These are phyloP conservation scores for Chromoteleia sp. DNA, from an alignment of 2,888 invertebrate genomes.

Conservation along the genomic window DNA sequence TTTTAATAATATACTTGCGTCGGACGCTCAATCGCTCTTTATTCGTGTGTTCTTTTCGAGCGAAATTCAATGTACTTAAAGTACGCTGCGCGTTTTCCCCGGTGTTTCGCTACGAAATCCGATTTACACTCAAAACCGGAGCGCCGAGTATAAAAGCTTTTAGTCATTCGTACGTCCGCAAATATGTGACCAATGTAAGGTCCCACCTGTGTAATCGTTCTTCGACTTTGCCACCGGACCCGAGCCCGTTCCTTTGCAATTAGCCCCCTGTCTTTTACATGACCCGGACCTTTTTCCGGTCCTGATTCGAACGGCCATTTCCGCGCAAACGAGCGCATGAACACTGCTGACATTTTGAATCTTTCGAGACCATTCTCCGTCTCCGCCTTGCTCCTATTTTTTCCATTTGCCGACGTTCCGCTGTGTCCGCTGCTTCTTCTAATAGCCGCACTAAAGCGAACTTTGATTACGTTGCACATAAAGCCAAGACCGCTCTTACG, in stretches of 20 bases:
- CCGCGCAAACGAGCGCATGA: slow-evolving; percentile 68
- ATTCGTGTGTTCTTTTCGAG: neutral
- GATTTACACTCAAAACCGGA: slow-evolving; percentile 79
- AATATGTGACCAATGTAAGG: slow-evolving; percentile 80
- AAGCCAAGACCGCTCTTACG: slow-evolving; percentile 40
- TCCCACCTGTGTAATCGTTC: slow-evolving; percentile 77
- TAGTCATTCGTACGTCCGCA: slow-evolving; percentile 78
- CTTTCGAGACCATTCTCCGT: slow-evolving; percentile 46
- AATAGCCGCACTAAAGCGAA: slow-evolving; percentile 57
- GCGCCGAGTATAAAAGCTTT: slow-evolving; percentile 78
- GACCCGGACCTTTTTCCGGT: slow-evolving; percentile 37
- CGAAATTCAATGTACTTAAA: slow-evolving; percentile 12
- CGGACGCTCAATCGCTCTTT: neutral
- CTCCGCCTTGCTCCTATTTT: slow-evolving; percentile 31
- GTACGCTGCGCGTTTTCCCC: slow-evolving; percentile 19
- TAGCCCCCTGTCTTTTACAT: slow-evolving; percentile 52
- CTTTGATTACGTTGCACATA: slow-evolving; percentile 66
- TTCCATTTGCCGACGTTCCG: slow-evolving; percentile 40
- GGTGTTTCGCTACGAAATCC: slow-evolving; percentile 75
- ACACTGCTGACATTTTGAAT: slow-evolving; percentile 66
- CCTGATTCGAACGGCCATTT: slow-evolving; percentile 45
- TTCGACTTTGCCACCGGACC: slow-evolving; percentile 51
- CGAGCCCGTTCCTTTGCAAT: slow-evolving; percentile 31
- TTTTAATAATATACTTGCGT: neutral
- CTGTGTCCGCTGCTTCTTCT: slow-evolving; percentile 52